phyloP scores from a whole-genome alignment of 37 sponge, comb jelly and placozoan species.

The Lycopodina hypogea region DNA sequence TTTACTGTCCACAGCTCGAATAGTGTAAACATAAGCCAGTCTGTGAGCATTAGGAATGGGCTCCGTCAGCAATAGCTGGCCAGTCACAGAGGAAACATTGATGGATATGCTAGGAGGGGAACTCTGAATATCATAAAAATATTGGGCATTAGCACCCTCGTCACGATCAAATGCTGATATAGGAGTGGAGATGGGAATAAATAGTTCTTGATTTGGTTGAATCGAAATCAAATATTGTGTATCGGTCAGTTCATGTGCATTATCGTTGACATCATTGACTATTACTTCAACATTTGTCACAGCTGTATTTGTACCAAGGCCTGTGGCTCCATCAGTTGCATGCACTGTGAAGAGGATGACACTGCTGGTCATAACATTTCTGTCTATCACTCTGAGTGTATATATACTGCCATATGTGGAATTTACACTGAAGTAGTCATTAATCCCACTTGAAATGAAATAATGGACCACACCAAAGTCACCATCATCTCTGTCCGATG shows the following conservation, averaged over 20 bases:
- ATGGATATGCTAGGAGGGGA: neutral
- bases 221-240: conserved; percentile 31
- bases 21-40: conserved; percentile 12
- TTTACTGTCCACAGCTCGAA: conserved; percentile 19
- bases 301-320: neutral
- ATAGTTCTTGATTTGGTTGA: neutral
- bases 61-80: conserved; percentile 17
- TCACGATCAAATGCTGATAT: conserved; percentile 58
- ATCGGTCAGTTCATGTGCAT: conserved; percentile 43
- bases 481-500: conserved; percentile 47
- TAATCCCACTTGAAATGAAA: conserved; percentile 7
- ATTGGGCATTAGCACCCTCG: conserved; percentile 30
- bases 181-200: neutral
- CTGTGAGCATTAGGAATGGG: neutral
- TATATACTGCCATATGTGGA: conserved; percentile 23
- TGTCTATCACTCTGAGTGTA: conserved; percentile 28
- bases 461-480: conserved; percentile 31
- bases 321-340: conserved; percentile 4
- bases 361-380: conserved; percentile 3
- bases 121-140: conserved; percentile 14
- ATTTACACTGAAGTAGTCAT: conserved; percentile 38
- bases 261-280: conserved; percentile 68
- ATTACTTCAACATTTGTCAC: conserved; percentile 33
- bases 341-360: conserved; percentile 1
- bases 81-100: conserved; percentile 12